Evolutionary conservation across 2,888 invertebrate species (phyloP).

Genomic region (Andrena bicolor): DNA sequence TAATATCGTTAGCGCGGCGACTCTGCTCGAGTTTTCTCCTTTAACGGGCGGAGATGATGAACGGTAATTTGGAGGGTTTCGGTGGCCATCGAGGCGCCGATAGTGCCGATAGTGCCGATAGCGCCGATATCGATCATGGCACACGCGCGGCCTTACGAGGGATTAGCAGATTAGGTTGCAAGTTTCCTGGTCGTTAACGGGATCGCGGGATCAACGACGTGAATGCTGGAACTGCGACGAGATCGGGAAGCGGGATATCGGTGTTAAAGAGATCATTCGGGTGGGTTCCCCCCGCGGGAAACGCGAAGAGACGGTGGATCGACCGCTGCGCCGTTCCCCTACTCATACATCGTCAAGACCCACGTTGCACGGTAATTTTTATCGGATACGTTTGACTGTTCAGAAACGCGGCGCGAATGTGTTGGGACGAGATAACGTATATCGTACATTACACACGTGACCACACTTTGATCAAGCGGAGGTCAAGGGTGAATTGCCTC

Average conservation of each 20-base stretch:
- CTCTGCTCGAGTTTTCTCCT: not conserved
- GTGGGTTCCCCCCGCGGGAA: not conserved
- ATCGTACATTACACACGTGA: slow-evolving; percentile 57
- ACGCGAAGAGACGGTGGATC: not conserved
- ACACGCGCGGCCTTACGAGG: too few relatives aligned
- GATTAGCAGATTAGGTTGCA: not conserved
- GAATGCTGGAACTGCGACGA: too few relatives aligned
- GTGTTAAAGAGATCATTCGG: not conserved
- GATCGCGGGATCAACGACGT: not conserved
- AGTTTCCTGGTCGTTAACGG: not conserved
- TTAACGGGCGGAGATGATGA: not conserved
- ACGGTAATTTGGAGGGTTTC: too few relatives aligned
- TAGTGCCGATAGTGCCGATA: too few relatives aligned
- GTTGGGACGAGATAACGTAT: slow-evolving; percentile 55
- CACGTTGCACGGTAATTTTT: slow-evolving; percentile 16
- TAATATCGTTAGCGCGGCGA: not conserved
- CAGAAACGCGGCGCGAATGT: slow-evolving; percentile 43
- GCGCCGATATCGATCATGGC: too few relatives aligned
- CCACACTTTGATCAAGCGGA: slow-evolving; percentile 63
- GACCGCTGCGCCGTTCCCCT: not conserved
- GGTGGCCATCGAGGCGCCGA: too few relatives aligned
- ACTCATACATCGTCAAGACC: slow-evolving; percentile 25
- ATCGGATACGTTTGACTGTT: slow-evolving; percentile 31
- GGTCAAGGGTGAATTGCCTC: slow-evolving; percentile 80
- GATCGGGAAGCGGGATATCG: not conserved